Percentiles rank a stretch among this genome's conserved stretches.
phyloP scores from a whole-genome alignment of 2,797 vertebrate species.

The Cynodonichthys magdalenae region DNA sequence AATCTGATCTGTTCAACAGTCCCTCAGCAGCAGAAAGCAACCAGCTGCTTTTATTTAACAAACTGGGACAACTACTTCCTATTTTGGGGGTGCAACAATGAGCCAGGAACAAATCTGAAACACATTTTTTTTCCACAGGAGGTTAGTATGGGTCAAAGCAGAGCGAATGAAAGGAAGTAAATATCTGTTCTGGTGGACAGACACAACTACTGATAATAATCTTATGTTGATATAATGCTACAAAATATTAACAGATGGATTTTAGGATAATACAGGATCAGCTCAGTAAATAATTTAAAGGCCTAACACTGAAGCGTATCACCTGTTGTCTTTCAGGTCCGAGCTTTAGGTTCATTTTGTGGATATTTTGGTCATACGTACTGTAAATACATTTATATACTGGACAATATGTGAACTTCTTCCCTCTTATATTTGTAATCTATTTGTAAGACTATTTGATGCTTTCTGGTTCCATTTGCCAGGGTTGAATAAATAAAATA shows the following conservation, averaged over 20 bases:
- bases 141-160: background rate
- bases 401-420: no score
- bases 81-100: background rate
- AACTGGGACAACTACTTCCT: constrained; percentile 2
- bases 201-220: background rate
- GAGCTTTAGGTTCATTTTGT: no score
- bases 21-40: background rate
- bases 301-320: background rate
- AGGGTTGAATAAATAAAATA: no score
- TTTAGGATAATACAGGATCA: background rate
- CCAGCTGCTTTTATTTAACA: constrained; percentile 11
- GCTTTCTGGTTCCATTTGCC: no score
- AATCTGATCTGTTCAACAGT: background rate
- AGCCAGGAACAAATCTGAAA: background rate
- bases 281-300: background rate
- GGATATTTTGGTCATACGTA: no score
- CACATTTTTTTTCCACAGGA: background rate
- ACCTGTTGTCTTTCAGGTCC: no score
- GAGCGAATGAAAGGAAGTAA: background rate
- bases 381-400: no score
- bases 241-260: background rate
- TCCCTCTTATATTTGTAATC: no score
- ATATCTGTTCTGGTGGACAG: background rate
- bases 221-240: background rate
- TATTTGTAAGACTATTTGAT: no score